Percentiles rank a stretch among this genome's conserved stretches.
phyloP scores from a whole-genome alignment of 2,113 vertebrate species.

The Megaleporinus macrocephalus region DNA sequence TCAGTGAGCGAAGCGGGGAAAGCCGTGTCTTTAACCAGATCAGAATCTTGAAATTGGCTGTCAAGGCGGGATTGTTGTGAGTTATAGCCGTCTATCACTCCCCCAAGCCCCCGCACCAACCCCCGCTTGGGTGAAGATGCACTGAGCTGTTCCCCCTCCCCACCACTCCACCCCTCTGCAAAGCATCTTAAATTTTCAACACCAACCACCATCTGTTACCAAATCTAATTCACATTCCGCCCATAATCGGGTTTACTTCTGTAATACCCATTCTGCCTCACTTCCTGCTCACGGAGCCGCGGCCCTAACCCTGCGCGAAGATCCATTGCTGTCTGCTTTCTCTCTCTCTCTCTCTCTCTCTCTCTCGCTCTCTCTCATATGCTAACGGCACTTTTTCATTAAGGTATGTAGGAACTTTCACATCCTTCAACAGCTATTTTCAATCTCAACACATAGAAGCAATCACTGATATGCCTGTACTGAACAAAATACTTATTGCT shows the following conservation, averaged over 20 bases:
- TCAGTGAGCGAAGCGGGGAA: slow-evolving; percentile 60
- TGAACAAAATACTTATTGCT: background rate
- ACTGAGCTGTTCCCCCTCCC: slow-evolving; percentile 83
- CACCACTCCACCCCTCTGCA: slow-evolving; percentile 76
- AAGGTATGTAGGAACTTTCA: background rate
- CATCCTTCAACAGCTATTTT: background rate
- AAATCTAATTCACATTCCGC: slow-evolving; percentile 98
- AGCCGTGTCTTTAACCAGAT: slow-evolving; percentile 99
- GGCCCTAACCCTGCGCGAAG: background rate
- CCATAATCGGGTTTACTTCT: slow-evolving; percentile 96
- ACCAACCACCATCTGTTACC: slow-evolving; percentile 95
- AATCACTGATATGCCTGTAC: background rate
- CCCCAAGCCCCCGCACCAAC: slow-evolving; percentile 50
- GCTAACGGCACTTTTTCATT: slow-evolving; percentile 41
- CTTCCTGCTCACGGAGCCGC: slow-evolving; percentile 58
- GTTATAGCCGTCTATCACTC: slow-evolving; percentile 97
- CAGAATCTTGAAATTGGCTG: slow-evolving; percentile 99
- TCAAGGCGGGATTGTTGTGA: slow-evolving; percentile 96
- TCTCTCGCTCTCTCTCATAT: slow-evolving; percentile 41
- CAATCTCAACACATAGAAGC: background rate
- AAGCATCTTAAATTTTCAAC: slow-evolving; percentile 95
- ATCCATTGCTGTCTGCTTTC: slow-evolving; percentile 47
- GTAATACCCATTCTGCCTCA: slow-evolving; percentile 89
- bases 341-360: slow-evolving; percentile 10
- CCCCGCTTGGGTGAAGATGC: slow-evolving; percentile 61